Evolutionary conservation across 2,888 invertebrate genomes (phyloP).

Genomic region (Acholoe squamosa): DNA sequence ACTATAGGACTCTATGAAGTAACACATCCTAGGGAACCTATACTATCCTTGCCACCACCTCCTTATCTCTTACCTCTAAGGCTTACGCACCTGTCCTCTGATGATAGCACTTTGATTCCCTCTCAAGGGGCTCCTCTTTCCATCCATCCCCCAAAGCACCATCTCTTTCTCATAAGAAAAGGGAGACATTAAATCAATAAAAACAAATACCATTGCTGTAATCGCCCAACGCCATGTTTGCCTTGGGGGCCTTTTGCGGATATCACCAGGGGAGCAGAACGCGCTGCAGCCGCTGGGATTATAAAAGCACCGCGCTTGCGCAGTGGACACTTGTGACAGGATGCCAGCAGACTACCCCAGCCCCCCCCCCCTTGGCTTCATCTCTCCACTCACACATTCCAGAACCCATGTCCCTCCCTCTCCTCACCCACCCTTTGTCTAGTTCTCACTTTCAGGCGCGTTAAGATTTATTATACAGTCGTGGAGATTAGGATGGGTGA

Average conservation of each 20-base stretch:
- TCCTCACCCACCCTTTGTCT: not conserved
- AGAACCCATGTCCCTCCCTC: not conserved
- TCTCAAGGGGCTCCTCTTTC: not conserved
- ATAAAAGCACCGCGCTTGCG: not conserved
- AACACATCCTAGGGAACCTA: no score
- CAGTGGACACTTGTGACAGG: constrained; percentile 11
- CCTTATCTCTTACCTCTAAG: not conserved
- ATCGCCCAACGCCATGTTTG: not conserved
- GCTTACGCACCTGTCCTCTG: not conserved
- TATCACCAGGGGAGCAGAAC: not conserved
- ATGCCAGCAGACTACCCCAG: not conserved
- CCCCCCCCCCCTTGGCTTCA: not conserved
- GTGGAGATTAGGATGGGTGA: not conserved
- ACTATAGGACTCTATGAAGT: no score
- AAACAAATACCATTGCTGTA: constrained; percentile 23
- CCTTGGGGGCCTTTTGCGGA: not conserved
- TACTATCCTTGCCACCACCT: no score
- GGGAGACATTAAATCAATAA: constrained; percentile 43
- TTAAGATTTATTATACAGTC: constrained; percentile 53
- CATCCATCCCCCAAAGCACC: not conserved
- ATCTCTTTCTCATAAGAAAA: not conserved
- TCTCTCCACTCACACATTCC: not conserved
- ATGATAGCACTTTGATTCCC: constrained; percentile 6
- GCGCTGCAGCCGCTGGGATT: not conserved
- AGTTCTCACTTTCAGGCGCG: constrained; percentile 1